phyloP scores from a whole-genome alignment of 2,797 vertebrate genomes.

The Steatocranus sp. region DNA sequence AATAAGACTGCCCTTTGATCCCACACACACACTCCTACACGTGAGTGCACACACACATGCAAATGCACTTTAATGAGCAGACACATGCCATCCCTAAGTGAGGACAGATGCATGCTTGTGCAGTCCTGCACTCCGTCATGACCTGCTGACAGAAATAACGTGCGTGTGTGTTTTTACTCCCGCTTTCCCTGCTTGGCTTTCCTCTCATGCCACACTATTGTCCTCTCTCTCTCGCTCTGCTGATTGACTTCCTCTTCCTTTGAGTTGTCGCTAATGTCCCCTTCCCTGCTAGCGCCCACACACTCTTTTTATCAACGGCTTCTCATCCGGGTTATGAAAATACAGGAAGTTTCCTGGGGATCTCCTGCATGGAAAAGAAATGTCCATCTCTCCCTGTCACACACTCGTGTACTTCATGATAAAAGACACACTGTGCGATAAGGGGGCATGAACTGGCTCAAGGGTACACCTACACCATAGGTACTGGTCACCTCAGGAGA shows the following conservation, averaged over 20 bases:
- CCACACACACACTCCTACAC: conserved; percentile 11
- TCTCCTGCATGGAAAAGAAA: conserved; percentile 53
- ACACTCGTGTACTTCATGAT: conserved; percentile 7
- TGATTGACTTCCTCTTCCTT: conserved; percentile 73
- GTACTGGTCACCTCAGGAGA: conserved; percentile 34
- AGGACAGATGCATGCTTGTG: conserved; percentile 30
- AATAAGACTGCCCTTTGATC: conserved; percentile 38
- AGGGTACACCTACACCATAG: conserved; percentile 45
- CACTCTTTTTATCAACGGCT: conserved; percentile 62
- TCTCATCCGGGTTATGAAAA: conserved; percentile 68
- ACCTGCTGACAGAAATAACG: conserved; percentile 39
- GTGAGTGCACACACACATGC: conserved; percentile 15
- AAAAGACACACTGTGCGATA: conserved; percentile 16
- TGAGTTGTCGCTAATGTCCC: conserved; percentile 69
- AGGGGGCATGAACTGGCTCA: conserved; percentile 25
- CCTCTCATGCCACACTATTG: conserved; percentile 55
- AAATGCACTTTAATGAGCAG: conserved; percentile 30
- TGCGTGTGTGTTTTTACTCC: conserved; percentile 38
- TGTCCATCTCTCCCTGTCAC: conserved; percentile 40
- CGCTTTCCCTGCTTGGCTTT: conserved; percentile 57
- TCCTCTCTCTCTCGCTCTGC: conserved; percentile 32
- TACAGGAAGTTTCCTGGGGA: conserved; percentile 61
- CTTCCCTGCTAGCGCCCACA: conserved; percentile 64
- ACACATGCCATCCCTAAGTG: conserved; percentile 37
- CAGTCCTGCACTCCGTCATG: neutral